Conservation (phyloP, 2,797 vertebrate species). For the Eulemur coronatus region DNA sequence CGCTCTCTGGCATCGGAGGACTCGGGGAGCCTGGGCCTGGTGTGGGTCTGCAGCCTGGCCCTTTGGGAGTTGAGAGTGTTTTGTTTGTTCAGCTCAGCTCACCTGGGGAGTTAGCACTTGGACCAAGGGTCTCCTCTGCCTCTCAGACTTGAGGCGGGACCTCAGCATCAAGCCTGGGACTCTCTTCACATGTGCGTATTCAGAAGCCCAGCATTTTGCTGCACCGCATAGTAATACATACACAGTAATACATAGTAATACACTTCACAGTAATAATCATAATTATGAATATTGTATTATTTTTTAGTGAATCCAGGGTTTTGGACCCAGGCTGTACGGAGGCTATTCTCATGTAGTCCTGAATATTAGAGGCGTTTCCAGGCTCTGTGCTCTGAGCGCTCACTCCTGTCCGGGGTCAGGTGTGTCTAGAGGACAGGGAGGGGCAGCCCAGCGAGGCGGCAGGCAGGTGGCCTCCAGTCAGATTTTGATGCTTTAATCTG, state of each 20-base stretch:
- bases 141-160: not conserved
- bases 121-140: not conserved
- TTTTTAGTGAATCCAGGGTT: not conserved
- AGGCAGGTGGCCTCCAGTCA: too few relatives aligned
- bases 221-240: too few relatives aligned
- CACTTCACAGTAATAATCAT: not conserved
- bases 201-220: not conserved
- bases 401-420: not conserved
- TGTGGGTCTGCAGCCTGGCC: not conserved
- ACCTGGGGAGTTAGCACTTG: not conserved
- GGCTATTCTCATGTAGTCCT: not conserved
- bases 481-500: not conserved
- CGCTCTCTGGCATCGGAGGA: too few relatives aligned
- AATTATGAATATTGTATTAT: not conserved
- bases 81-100: not conserved
- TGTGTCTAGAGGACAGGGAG: not conserved
- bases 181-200: not conserved
- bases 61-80: not conserved
- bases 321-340: not conserved
- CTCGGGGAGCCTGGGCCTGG: not conserved
- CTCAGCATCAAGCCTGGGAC: not conserved
- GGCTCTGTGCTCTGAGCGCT: not conserved
- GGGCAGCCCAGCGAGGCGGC: not conserved
- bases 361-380: not conserved
- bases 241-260: too few relatives aligned